phyloP scores from a whole-genome alignment of 2,888 invertebrate genomes.

The Dermolepida albohirtum region DNA sequence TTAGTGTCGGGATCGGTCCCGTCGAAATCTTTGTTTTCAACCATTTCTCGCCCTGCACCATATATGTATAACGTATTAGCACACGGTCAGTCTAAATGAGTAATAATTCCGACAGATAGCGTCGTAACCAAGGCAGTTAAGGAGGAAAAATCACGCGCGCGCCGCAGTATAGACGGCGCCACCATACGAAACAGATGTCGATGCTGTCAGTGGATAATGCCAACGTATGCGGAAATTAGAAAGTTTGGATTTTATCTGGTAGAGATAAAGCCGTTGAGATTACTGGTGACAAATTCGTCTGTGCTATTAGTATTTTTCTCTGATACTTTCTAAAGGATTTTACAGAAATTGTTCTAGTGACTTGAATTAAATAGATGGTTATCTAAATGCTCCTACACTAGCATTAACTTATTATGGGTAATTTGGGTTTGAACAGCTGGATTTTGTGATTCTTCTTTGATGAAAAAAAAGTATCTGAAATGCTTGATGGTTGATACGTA shows the following conservation, averaged over 20 bases:
- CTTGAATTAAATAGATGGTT: too few relatives aligned
- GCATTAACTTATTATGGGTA: too few relatives aligned
- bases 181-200: slow-evolving; percentile 25
- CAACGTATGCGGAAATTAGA: slow-evolving; percentile 31
- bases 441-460: too few relatives aligned
- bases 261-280: slow-evolving; percentile 30
- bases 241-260: slow-evolving; percentile 25
- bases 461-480: too few relatives aligned
- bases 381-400: too few relatives aligned
- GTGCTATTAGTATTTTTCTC: slow-evolving; percentile 21
- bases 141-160: slow-evolving; percentile 24
- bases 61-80: slow-evolving; percentile 21
- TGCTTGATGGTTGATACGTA: too few relatives aligned
- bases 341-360: too few relatives aligned
- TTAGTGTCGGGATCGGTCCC: slow-evolving; percentile 16
- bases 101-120: slow-evolving; percentile 27
- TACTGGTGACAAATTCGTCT: slow-evolving; percentile 30
- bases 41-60: background rate
- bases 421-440: too few relatives aligned
- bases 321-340: background rate
- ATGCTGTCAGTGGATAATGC: slow-evolving; percentile 21
- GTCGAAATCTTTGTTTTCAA: background rate
- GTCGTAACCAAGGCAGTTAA: slow-evolving; percentile 13
- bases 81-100: slow-evolving; percentile 19
- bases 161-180: slow-evolving; percentile 28